Evolutionary conservation across 2,888 invertebrate species (phyloP).

Genomic region (Tetragonisca angustula): DNA sequence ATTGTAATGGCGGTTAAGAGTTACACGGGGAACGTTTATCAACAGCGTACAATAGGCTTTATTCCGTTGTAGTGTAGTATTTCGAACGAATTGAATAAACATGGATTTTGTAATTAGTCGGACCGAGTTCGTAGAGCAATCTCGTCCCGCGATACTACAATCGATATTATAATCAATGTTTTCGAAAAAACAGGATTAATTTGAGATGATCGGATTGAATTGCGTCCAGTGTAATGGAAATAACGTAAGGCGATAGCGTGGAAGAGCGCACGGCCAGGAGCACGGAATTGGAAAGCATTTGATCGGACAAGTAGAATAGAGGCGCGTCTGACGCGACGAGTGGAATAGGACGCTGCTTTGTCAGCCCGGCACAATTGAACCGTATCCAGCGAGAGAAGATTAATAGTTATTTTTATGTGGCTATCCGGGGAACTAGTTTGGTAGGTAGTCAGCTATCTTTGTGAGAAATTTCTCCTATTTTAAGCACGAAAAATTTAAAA

Average conservation of each 20-base stretch:
- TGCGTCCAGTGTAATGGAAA: background rate
- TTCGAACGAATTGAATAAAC: background rate
- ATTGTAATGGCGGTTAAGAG: conserved; percentile 21
- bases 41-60: background rate
- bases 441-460: background rate
- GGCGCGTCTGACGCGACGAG: background rate
- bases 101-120: background rate
- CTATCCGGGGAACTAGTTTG: background rate
- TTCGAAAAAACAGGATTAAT: background rate
- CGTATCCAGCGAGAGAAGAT: background rate
- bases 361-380: conserved; percentile 10
- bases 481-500: background rate
- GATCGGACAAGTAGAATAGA: conserved; percentile 13
- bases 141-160: no score
- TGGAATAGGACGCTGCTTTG: conserved; percentile 15
- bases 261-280: background rate
- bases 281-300: conserved; percentile 7
- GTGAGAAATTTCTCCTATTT: background rate
- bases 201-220: background rate
- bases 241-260: background rate
- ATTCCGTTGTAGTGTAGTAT: background rate
- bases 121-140: background rate
- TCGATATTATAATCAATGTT: no score
- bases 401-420: conserved; percentile 12
- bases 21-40: background rate